Percentiles rank a stretch among this genome's conserved stretches.
Conservation (phyloP, 92 coral and sea anemone genomes). For the Actinostola sp. region DNA sequence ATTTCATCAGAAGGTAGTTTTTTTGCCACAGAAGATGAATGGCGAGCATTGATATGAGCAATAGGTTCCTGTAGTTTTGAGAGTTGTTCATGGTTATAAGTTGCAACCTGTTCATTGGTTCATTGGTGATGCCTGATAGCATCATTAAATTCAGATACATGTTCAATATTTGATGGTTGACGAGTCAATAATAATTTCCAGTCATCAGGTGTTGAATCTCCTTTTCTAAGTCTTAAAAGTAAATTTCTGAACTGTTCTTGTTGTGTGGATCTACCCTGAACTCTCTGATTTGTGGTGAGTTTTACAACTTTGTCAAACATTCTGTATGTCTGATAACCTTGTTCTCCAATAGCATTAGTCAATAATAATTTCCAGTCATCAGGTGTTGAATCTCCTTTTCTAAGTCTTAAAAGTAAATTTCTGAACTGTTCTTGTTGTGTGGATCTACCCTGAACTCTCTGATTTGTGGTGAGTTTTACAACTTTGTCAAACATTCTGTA, state of each 20-base stretch:
- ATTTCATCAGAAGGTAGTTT: slow-evolving; percentile 37
- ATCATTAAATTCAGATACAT: slow-evolving; percentile 55
- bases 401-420: slow-evolving; percentile 42
- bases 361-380: slow-evolving; percentile 67
- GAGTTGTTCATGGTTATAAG: slow-evolving; percentile 41
- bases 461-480: slow-evolving; percentile 54
- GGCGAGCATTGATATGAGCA: slow-evolving; percentile 29
- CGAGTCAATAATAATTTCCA: slow-evolving; percentile 53
- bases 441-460: slow-evolving; percentile 47
- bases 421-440: slow-evolving; percentile 38
- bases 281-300: too few relatives aligned
- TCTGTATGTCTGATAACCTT: too few relatives aligned
- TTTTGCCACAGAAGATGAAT: slow-evolving; percentile 28
- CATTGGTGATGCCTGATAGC: too few relatives aligned
- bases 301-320: too few relatives aligned
- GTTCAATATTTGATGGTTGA: slow-evolving; percentile 42
- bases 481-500: slow-evolving; percentile 52
- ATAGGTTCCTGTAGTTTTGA: slow-evolving; percentile 28
- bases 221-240: too few relatives aligned
- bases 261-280: too few relatives aligned
- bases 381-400: slow-evolving; percentile 52
- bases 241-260: too few relatives aligned
- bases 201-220: too few relatives aligned
- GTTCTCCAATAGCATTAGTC: too few relatives aligned
- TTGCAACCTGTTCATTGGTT: slow-evolving; percentile 46